Percentiles rank a stretch among this genome's conserved stretches.
Conservation (phyloP, 2,113 vertebrate species). For the Myotis lucifugus region DNA sequence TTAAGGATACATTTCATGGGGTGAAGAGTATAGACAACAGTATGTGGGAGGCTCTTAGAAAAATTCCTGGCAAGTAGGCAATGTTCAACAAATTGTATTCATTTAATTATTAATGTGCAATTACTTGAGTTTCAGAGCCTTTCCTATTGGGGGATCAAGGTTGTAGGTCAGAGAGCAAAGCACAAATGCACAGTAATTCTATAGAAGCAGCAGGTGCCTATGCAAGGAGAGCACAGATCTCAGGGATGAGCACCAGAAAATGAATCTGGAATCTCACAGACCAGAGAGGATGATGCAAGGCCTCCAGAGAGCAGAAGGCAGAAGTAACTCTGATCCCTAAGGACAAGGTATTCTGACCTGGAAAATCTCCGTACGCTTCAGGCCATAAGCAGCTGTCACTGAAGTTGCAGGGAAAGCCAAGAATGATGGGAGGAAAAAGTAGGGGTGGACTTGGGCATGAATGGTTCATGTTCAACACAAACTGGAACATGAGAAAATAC, state of each 20-base stretch:
- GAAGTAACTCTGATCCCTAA: not conserved
- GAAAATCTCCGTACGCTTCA: not conserved
- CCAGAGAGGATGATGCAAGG: not conserved
- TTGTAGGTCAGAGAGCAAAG: not conserved
- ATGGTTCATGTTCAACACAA: not conserved
- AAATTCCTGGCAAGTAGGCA: not conserved
- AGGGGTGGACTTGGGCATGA: not conserved
- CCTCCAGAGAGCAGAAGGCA: not conserved
- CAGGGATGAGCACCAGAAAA: not conserved
- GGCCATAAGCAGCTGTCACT: not conserved
- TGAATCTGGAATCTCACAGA: not conserved
- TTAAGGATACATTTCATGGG: constrained; percentile 7
- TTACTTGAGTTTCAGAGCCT: not conserved
- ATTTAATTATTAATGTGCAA: constrained; percentile 52
- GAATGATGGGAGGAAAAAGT: not conserved
- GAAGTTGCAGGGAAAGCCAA: not conserved
- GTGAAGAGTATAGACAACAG: not conserved
- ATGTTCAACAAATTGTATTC: not conserved
- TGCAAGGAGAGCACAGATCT: not conserved
- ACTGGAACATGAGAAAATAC: not conserved
- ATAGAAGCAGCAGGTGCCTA: not conserved
- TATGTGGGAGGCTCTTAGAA: not conserved
- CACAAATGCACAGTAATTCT: not conserved
- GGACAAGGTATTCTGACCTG: not conserved
- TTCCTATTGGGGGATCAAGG: not conserved